Evolutionary conservation across 2,113 vertebrate species (phyloP).

Genomic region (Lynx canadensis): DNA sequence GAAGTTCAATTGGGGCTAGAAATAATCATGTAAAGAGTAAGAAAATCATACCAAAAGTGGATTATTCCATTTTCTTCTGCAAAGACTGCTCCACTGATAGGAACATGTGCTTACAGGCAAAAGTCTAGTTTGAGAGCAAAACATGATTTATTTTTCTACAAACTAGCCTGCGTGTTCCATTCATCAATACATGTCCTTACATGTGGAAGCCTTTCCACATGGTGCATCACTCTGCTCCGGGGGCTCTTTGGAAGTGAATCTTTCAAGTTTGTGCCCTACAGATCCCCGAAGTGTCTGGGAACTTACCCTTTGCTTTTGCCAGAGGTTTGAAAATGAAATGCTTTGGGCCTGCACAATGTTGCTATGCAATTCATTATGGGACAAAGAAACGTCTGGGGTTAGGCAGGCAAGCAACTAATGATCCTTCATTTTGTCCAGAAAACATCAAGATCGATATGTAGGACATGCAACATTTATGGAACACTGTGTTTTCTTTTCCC

Average conservation of each 20-base stretch:
- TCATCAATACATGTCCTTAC: constrained; percentile 43
- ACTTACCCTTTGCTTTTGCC: constrained; percentile 61
- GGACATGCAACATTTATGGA: constrained; percentile 56
- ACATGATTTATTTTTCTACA: constrained; percentile 35
- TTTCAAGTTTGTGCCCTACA: constrained; percentile 50
- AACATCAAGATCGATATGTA: constrained; percentile 61
- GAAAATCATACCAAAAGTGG: neutral
- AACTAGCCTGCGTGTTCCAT: neutral
- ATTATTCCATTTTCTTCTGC: neutral
- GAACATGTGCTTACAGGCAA: neutral
- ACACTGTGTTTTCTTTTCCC: neutral
- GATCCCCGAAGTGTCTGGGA: constrained; percentile 54
- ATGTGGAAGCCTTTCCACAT: neutral
- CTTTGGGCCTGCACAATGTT: neutral
- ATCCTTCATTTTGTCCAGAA: constrained; percentile 65
- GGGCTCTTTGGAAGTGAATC: constrained; percentile 41
- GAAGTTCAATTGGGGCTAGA: neutral
- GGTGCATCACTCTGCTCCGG: neutral
- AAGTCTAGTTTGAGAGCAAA: constrained; percentile 22
- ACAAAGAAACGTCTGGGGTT: constrained; percentile 45
- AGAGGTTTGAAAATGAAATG: constrained; percentile 56
- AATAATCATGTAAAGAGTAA: constrained; percentile 41
- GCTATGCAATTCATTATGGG: constrained; percentile 63
- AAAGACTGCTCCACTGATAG: constrained; percentile 21
- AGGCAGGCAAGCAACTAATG: constrained; percentile 62